phyloP scores from a whole-genome alignment of 2,113 vertebrate species.

The Anarhynchus alexandrinus region DNA sequence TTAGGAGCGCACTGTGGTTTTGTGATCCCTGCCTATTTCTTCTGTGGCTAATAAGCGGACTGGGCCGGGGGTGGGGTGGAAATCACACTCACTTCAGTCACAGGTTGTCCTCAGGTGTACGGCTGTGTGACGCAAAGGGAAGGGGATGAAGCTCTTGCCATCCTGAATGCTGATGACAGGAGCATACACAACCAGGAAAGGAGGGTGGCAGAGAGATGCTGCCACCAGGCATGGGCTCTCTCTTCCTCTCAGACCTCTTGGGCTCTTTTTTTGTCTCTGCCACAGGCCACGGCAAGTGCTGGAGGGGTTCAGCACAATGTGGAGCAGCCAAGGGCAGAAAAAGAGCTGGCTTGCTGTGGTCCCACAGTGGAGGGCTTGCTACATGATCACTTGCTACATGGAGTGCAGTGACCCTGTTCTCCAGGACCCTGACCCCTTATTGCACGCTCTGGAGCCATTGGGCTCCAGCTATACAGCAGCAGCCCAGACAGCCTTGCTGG shows the following conservation, averaged over 20 bases:
- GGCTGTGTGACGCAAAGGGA: background rate
- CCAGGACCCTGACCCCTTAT: background rate
- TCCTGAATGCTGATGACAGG: background rate
- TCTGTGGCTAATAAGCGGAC: background rate
- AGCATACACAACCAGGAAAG: background rate
- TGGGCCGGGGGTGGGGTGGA: background rate
- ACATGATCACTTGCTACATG: background rate
- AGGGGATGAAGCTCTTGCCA: background rate
- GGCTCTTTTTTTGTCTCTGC: background rate
- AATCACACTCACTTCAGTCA: background rate
- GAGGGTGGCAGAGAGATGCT: background rate
- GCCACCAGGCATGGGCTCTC: background rate
- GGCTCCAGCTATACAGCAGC: background rate
- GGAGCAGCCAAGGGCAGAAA: background rate
- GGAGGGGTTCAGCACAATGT: background rate
- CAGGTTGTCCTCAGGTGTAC: background rate
- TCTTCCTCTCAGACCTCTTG: background rate
- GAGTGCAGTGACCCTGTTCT: background rate
- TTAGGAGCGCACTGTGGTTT: background rate
- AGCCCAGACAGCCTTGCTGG: background rate
- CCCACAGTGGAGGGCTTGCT: background rate
- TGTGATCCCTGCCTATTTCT: background rate
- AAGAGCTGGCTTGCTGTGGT: background rate
- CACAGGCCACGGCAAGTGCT: background rate
- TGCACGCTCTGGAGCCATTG: background rate